phyloP scores from a whole-genome alignment of 2,888 invertebrate species.

The Drosophila mulleri region DNA sequence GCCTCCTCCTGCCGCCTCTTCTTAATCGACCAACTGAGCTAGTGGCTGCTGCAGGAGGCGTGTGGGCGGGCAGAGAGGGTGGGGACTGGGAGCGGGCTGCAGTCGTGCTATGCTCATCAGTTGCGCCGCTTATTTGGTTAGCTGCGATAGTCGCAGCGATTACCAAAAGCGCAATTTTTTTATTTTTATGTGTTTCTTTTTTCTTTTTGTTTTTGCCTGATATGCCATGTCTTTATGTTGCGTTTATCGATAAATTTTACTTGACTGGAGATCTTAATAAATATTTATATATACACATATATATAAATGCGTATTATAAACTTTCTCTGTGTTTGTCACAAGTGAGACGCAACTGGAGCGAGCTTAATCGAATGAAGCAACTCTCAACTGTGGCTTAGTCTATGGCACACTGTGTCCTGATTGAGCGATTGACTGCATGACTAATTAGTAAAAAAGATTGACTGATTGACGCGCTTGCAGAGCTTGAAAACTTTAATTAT shows the following conservation, averaged over 20 bases:
- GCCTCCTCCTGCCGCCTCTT: constrained; percentile 22
- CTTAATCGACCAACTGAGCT: constrained; percentile 28
- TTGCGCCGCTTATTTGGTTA: constrained; percentile 35
- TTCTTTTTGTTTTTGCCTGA: constrained; percentile 12
- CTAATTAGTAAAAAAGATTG: background rate
- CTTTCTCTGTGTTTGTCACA: constrained; percentile 40
- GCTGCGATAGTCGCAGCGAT: constrained; percentile 52
- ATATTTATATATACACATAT: background rate
- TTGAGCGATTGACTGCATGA: background rate
- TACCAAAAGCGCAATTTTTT: constrained; percentile 35
- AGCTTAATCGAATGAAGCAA: background rate
- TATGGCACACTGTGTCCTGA: background rate
- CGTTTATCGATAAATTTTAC: constrained; percentile 36
- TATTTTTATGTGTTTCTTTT: background rate
- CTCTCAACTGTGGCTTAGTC: background rate
- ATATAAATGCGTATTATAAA: constrained; percentile 13
- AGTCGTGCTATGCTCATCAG: constrained; percentile 6
- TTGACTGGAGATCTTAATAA: constrained; percentile 3
- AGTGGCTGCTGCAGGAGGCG: background rate
- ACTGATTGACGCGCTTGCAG: background rate
- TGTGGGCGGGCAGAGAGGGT: too few species aligned
- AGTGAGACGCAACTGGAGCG: constrained; percentile 8
- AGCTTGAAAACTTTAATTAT: too few species aligned
- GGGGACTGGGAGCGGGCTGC: too few species aligned
- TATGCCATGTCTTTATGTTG: constrained; percentile 27